Evolutionary conservation across 2,113 vertebrate species (phyloP).

Genomic region (Odocoileus hemionus): DNA sequence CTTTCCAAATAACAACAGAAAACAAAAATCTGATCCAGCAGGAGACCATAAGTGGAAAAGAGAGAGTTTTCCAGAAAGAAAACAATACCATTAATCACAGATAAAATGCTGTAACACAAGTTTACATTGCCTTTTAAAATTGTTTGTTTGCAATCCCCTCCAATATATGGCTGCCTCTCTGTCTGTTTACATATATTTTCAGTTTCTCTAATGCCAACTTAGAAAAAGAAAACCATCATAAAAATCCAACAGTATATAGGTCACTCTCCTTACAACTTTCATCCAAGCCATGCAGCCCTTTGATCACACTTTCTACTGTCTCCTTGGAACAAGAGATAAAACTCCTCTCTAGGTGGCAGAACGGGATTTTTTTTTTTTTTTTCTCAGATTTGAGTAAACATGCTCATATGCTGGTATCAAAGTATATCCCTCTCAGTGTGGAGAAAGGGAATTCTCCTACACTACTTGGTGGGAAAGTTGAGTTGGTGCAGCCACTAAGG

Average conservation of each 20-base stretch:
- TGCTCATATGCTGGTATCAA: not conserved
- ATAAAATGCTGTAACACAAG: not conserved
- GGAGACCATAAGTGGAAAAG: slow-evolving; percentile 9
- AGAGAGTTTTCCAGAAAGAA: slow-evolving; percentile 26
- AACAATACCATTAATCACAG: not conserved
- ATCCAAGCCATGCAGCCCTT: not conserved
- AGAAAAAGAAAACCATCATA: slow-evolving; percentile 25
- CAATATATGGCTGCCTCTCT: not conserved
- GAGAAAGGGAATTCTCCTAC: not conserved
- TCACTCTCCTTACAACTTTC: not conserved
- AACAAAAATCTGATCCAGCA: not conserved
- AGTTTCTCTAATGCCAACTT: slow-evolving; percentile 15
- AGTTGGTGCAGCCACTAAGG: not conserved
- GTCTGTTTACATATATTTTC: not conserved
- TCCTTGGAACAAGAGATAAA: not conserved
- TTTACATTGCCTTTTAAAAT: not conserved
- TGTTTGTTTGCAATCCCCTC: not conserved
- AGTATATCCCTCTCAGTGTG: not conserved
- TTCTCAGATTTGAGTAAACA: not conserved
- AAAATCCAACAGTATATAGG: not conserved
- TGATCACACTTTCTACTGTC: not conserved
- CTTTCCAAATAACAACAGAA: slow-evolving; percentile 4
- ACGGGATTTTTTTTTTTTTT: not conserved
- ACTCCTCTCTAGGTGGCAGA: not conserved
- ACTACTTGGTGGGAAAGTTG: not conserved